These are phyloP conservation scores for Drosophila histrio DNA, from an alignment of 2,888 invertebrate genomes.

Conservation along the genomic window DNA sequence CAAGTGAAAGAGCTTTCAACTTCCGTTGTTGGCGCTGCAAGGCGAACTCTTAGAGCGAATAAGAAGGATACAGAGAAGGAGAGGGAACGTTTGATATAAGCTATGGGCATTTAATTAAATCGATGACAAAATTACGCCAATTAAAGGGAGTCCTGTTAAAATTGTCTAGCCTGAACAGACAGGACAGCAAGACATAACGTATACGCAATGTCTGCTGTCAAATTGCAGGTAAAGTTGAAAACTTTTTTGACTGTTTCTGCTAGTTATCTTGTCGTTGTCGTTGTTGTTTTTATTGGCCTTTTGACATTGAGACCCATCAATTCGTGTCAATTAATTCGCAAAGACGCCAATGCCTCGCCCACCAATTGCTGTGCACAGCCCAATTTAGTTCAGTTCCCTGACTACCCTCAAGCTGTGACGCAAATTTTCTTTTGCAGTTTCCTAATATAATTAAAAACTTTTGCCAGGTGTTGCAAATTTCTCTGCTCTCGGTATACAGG, in stretches of 20 bases:
- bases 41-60: slow-evolving; percentile 25
- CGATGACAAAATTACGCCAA: slow-evolving; percentile 79
- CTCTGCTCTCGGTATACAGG: slow-evolving; percentile 36
- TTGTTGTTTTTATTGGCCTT: slow-evolving; percentile 50
- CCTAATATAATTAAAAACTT: slow-evolving; percentile 83
- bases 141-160: slow-evolving; percentile 75
- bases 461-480: slow-evolving; percentile 80
- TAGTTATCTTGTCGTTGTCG: background rate
- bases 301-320: slow-evolving; percentile 82
- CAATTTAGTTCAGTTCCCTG: slow-evolving; percentile 16
- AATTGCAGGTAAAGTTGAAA: slow-evolving; percentile 74
- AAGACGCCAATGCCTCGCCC: slow-evolving; percentile 60
- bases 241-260: slow-evolving; percentile 41
- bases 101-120: slow-evolving; percentile 78
- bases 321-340: slow-evolving; percentile 82
- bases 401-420: slow-evolving; percentile 46
- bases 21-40: slow-evolving; percentile 70
- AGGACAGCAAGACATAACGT: slow-evolving; percentile 41
- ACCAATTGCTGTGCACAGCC: slow-evolving; percentile 27
- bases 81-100: slow-evolving; percentile 34
- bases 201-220: slow-evolving; percentile 68
- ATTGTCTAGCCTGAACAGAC: slow-evolving; percentile 61
- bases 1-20: slow-evolving; percentile 52
- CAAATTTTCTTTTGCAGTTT: slow-evolving; percentile 70
- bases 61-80: background rate